phyloP scores from a whole-genome alignment of 2,113 vertebrate genomes.

The Onychorhynchus coronatus region DNA sequence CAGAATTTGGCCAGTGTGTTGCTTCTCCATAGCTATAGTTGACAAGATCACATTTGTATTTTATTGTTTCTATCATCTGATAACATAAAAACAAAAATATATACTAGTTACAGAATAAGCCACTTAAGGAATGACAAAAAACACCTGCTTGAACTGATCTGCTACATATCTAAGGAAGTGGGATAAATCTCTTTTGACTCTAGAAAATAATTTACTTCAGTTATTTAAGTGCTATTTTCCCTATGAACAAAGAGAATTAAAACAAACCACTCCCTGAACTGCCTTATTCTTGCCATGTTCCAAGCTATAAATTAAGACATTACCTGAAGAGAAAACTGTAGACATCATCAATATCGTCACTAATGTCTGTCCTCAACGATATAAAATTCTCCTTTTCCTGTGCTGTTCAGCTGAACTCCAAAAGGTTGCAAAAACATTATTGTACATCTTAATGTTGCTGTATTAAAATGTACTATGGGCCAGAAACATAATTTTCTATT shows the following conservation, averaged over 20 bases:
- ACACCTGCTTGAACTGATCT: neutral
- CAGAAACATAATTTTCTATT: neutral
- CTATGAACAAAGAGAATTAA: neutral
- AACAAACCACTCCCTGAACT: neutral
- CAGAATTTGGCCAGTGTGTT: slow-evolving; percentile 98
- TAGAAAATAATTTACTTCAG: neutral
- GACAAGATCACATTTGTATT: slow-evolving; percentile 96
- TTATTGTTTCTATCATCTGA: slow-evolving; percentile 98
- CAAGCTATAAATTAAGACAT: neutral
- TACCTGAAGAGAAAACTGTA: neutral
- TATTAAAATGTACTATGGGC: neutral
- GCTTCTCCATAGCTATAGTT: slow-evolving; percentile 99
- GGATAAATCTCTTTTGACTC: neutral
- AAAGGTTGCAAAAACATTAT: neutral
- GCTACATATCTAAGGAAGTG: neutral
- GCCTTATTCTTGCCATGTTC: neutral
- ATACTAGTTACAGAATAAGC: neutral
- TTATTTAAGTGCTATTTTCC: neutral
- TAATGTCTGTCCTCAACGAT: neutral
- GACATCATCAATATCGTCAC: neutral
- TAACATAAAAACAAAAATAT: slow-evolving; percentile 37
- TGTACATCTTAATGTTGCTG: neutral
- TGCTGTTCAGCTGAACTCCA: neutral
- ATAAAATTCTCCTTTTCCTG: neutral
- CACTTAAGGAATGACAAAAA: neutral